Conservation (phyloP, 2,797 vertebrate genomes). For the Eurystomus glaucurus region DNA sequence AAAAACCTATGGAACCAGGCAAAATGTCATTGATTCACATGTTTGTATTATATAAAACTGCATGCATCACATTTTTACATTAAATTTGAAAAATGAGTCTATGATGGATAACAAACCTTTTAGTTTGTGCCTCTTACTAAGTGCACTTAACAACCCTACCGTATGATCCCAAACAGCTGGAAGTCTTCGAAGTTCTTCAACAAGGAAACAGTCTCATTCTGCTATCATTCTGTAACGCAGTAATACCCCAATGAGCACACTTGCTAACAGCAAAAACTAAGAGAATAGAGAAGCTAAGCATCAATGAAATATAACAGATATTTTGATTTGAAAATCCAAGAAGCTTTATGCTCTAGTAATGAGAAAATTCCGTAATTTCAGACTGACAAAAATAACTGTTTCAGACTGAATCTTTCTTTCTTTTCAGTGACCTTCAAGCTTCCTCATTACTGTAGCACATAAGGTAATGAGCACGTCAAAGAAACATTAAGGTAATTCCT, state of each 20-base stretch:
- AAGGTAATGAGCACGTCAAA: neutral
- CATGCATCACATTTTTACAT: neutral
- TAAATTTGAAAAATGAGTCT: constrained; percentile 15
- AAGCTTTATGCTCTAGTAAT: neutral
- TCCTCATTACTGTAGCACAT: neutral
- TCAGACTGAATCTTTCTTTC: neutral
- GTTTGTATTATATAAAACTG: constrained; percentile 1
- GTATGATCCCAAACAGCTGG: constrained; percentile 9
- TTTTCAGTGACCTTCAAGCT: neutral
- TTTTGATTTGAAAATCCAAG: neutral
- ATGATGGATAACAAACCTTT: constrained; percentile 13
- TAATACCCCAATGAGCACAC: neutral
- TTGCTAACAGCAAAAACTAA: neutral
- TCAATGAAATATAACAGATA: neutral
- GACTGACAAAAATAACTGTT: neutral
- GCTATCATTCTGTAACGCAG: neutral
- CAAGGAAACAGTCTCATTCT: neutral
- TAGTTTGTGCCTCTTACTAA: constrained; percentile 2
- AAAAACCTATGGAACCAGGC: neutral
- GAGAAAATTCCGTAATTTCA: neutral
- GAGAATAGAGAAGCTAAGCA: neutral
- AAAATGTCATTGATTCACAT: neutral
- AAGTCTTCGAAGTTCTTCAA: constrained; percentile 8
- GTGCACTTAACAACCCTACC: neutral
- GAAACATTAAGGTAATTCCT: neutral